Evolutionary conservation across 2,888 invertebrate species (phyloP).

Genomic region (Gryllus longicercus): DNA sequence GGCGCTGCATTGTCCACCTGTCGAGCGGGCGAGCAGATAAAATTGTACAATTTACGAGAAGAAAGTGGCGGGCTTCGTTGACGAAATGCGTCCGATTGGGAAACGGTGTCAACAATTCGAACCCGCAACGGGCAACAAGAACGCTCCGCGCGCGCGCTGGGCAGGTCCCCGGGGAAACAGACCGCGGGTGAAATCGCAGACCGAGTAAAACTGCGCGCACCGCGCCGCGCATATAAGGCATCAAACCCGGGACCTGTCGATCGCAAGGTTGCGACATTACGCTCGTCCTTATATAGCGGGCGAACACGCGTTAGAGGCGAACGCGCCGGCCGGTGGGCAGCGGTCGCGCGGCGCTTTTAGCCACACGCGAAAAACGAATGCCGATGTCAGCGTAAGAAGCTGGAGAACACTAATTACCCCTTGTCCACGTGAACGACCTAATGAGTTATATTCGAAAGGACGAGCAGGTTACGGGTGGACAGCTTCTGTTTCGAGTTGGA

Average conservation of each 20-base stretch:
- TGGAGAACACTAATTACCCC: background rate
- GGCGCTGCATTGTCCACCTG: background rate
- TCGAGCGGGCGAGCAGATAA: background rate
- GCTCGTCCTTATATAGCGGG: background rate
- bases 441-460: background rate
- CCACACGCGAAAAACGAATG: background rate
- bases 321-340: background rate
- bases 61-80: background rate
- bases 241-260: slow-evolving; percentile 17
- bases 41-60: background rate
- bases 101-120: background rate
- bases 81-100: slow-evolving; percentile 1
- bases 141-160: background rate
- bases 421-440: slow-evolving; percentile 4
- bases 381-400: slow-evolving; percentile 7
- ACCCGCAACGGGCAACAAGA: background rate
- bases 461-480: too few species aligned
- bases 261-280: slow-evolving; percentile 1
- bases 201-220: background rate
- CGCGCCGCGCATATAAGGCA: background rate
- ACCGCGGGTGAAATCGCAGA: background rate
- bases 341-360: background rate
- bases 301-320: background rate
- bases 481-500: too few species aligned
- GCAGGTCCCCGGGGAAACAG: background rate